Percentiles rank a stretch among this genome's conserved stretches.
Evolutionary conservation across 2,797 vertebrate genomes (phyloP).

Genomic region (Schizothorax lantsangensis): DNA sequence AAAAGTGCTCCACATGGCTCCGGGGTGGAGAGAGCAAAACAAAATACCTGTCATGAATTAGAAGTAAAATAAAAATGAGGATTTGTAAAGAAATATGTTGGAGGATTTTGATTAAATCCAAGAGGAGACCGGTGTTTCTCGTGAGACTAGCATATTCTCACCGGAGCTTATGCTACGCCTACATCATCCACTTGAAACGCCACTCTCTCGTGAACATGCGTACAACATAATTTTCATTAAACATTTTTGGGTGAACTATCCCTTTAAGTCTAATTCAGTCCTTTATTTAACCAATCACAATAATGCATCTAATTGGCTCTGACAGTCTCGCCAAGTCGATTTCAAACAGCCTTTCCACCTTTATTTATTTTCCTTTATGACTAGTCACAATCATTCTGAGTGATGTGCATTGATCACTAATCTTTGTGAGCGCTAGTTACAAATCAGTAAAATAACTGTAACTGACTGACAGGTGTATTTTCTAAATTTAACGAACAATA

Average conservation of each 20-base stretch:
- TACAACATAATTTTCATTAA: neutral
- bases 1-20: too few species aligned
- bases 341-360: conserved; percentile 70
- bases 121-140: too few species aligned
- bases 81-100: too few species aligned
- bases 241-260: neutral
- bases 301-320: conserved; percentile 74
- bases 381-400: conserved; percentile 78
- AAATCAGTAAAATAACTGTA: conserved; percentile 79
- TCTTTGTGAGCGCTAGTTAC: conserved; percentile 55
- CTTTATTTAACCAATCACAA: conserved; percentile 70
- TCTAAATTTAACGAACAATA: conserved; percentile 69
- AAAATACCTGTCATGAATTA: too few species aligned
- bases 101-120: too few species aligned
- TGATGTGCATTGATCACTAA: conserved; percentile 80
- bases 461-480: conserved; percentile 76
- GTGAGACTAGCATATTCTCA: too few species aligned
- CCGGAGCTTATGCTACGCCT: too few species aligned
- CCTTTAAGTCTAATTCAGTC: conserved; percentile 61
- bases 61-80: too few species aligned
- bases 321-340: conserved; percentile 76
- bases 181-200: too few species aligned
- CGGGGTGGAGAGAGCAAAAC: too few species aligned
- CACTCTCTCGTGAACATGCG: too few species aligned
- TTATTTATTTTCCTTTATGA: conserved; percentile 70